Base-by-base conservation (phyloP, 2,113 vertebrate species). In the Holacanthus passer region DNA sequence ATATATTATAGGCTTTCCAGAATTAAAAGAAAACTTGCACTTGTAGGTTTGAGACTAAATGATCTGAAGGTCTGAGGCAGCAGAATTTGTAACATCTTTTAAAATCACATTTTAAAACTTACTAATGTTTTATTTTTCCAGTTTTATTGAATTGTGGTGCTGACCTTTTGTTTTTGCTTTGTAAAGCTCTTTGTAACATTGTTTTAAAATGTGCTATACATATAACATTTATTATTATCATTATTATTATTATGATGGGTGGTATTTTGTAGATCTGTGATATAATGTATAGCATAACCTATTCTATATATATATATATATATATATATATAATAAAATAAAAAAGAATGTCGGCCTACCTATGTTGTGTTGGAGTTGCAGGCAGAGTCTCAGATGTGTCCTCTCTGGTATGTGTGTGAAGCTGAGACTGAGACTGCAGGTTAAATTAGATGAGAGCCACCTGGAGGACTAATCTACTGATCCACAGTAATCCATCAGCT, bases 401-500 rank as follows among this genome's bases (percentile, higher is more conserved):
- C 24, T 37, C 71, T 72, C 29, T 67, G 43, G 35, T n/a, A 35
- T 53, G 11, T 43, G 24, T 62, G 35, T 65, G 32, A 50, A 17
- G 14, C 19, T 35, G 19, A 58, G 16, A 39, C 41, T 72, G 9
- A 55, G 14, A 24, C 56, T 31, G 35, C 32, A 29, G 68, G 37
- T 52, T 63, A 31, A 62, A 62, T 47, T 1, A 85, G 43, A 73
- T 19, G 13, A 27, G 32, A 83, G 50, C 67, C 85, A 84, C 72
- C 78, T 87, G 86, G 62, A 65, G 6, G 24, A 73, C 73, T 90
- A 84, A 91, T 91, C 86, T 75, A 65, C 17, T 73, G 59, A 69
- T 65, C 69, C n/a, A 9, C 67, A 80, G 65, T 89, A 79, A 84
- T 58, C 2, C 35, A n/a, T 77, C 58, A 85, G 58, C 72, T 82